Evolutionary conservation across 2,113 vertebrate genomes (phyloP).

Genomic region (Tinamus guttatus): DNA sequence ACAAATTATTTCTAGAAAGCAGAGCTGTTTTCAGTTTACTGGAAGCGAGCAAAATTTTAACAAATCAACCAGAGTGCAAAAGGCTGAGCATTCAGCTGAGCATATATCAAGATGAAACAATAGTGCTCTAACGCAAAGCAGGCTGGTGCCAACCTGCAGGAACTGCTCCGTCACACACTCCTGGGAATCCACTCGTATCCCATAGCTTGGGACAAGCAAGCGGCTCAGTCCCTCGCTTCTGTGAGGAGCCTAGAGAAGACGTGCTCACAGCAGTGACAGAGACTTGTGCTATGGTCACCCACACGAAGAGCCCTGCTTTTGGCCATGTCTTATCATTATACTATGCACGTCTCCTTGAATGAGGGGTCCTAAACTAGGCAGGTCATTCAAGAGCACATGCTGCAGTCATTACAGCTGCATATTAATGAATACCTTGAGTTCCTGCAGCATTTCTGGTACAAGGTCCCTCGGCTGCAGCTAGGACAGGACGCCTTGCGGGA

Average conservation of each 20-base stretch:
- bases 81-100: accelerated
- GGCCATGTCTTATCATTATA: conserved; percentile 30
- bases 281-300: not conserved
- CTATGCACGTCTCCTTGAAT: conserved; percentile 47
- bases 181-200: not conserved
- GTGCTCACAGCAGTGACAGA: not conserved
- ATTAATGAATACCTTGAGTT: conserved; percentile 66
- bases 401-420: conserved; percentile 56
- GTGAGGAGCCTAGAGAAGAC: not conserved
- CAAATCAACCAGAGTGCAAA: not conserved
- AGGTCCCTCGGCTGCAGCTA: conserved; percentile 41
- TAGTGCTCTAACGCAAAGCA: not conserved
- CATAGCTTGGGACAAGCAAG: not conserved
- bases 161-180: not conserved
- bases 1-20: not conserved
- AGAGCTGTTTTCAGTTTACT: not conserved
- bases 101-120: not conserved
- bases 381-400: conserved; percentile 45
- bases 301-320: not conserved
- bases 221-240: not conserved
- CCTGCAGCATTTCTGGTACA: conserved; percentile 21
- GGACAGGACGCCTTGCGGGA: conserved; percentile 22
- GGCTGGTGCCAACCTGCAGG: not conserved
- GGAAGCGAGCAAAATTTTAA: not conserved
- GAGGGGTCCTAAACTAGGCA: conserved; percentile 37